Conservation (phyloP, 30 jellyfish, hydroid and myxozoan species). For the Clytia hemisphaerica region DNA sequence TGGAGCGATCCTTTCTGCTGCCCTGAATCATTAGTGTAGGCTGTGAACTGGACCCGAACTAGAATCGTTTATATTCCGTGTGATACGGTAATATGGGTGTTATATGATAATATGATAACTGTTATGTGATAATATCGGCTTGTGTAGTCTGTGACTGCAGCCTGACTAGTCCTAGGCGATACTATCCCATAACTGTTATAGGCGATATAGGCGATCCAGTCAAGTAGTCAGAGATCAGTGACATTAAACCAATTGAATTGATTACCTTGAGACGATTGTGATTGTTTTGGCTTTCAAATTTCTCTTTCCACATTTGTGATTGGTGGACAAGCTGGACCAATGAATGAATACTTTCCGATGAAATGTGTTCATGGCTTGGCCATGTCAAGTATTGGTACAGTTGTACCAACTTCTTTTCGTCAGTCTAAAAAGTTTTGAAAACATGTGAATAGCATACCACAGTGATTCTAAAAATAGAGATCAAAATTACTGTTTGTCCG, state of each 20-base stretch:
- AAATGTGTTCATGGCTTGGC: slow-evolving; percentile 41
- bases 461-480: background rate
- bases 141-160: too few species aligned
- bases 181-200: too few species aligned
- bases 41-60: too few species aligned
- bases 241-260: background rate
- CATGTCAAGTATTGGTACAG: slow-evolving; percentile 52
- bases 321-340: slow-evolving; percentile 25
- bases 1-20: too few species aligned
- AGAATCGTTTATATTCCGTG: too few species aligned
- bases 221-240: background rate
- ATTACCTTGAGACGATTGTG: slow-evolving; percentile 28
- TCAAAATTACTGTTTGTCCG: too few species aligned
- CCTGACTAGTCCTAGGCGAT: too few species aligned
- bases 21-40: too few species aligned
- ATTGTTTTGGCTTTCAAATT: slow-evolving; percentile 15
- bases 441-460: background rate
- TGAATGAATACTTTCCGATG: slow-evolving; percentile 18
- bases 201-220: too few species aligned
- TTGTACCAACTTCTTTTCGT: slow-evolving; percentile 28
- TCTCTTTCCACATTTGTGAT: slow-evolving; percentile 20
- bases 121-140: too few species aligned
- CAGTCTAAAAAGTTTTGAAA: slow-evolving; percentile 15
- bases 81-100: too few species aligned
- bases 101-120: too few species aligned